Conservation (phyloP, 2,888 invertebrate genomes). For the Lissocephala sabroskyi region DNA sequence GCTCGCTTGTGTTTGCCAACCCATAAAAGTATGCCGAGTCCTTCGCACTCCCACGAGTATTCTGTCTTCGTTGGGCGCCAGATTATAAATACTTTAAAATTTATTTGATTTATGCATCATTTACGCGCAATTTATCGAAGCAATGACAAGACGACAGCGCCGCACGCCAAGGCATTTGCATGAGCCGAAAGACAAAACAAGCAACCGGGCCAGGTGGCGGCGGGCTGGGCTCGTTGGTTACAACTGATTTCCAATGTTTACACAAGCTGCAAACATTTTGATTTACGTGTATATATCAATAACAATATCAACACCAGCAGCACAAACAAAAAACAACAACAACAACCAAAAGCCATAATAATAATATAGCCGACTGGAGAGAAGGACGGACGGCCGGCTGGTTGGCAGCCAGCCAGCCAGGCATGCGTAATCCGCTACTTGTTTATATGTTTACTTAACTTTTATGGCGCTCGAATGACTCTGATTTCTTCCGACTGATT, state of each 20-base stretch:
- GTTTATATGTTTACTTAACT: conserved; percentile 64
- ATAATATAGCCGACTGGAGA: no score
- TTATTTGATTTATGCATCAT: conserved; percentile 56
- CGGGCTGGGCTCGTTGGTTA: no score
- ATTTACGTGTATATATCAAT: conserved; percentile 44
- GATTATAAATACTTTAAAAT: conserved; percentile 28
- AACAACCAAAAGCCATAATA: conserved; percentile 27
- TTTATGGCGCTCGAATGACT: conserved; percentile 23
- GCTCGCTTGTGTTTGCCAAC: no score
- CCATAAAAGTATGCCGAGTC: conserved; percentile 13
- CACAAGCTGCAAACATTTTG: conserved; percentile 36
- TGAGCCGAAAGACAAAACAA: background rate
- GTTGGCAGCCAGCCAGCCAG: background rate
- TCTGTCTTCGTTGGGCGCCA: background rate
- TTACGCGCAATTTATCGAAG: conserved; percentile 52
- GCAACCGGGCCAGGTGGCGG: no score
- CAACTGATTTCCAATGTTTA: conserved; percentile 56
- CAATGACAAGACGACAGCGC: no score
- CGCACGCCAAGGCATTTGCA: no score
- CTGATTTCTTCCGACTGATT: background rate
- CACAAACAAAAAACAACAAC: conserved; percentile 26
- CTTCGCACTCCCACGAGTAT: background rate
- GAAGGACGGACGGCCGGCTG: conserved; percentile 39
- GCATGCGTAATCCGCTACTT: conserved; percentile 41
- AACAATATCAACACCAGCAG: conserved; percentile 44